Conservation (phyloP, 2,797 vertebrate genomes). For the Cygnus olor region DNA sequence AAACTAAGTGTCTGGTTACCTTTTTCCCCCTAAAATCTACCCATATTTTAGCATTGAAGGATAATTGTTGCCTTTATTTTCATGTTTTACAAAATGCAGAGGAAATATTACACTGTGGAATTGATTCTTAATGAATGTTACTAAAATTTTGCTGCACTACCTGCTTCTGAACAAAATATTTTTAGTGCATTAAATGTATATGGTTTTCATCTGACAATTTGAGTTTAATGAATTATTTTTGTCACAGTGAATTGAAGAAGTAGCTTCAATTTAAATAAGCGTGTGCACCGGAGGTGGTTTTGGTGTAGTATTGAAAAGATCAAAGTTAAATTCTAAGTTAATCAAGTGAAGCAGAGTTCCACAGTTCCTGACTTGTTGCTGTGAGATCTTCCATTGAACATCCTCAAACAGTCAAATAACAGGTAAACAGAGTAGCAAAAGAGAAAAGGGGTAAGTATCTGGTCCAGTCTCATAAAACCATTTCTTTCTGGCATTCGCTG, state of each 20-base stretch:
- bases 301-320: background rate
- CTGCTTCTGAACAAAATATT: slow-evolving; percentile 13
- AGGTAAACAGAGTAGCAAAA: background rate
- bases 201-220: background rate
- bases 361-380: background rate
- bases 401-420: background rate
- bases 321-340: background rate
- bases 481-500: background rate
- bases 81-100: background rate
- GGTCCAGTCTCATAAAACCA: background rate
- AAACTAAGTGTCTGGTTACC: background rate
- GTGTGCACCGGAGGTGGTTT: background rate
- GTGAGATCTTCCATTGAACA: background rate
- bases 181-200: background rate
- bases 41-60: background rate
- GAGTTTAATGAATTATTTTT: background rate
- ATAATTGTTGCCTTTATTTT: background rate
- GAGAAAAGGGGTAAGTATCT: background rate
- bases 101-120: background rate
- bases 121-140: background rate
- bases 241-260: background rate
- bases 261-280: background rate
- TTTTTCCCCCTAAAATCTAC: background rate
- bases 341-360: background rate
- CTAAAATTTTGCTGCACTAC: background rate